Conservation (phyloP, 2,797 vertebrate species). For the Pagetopsis macropterus region DNA sequence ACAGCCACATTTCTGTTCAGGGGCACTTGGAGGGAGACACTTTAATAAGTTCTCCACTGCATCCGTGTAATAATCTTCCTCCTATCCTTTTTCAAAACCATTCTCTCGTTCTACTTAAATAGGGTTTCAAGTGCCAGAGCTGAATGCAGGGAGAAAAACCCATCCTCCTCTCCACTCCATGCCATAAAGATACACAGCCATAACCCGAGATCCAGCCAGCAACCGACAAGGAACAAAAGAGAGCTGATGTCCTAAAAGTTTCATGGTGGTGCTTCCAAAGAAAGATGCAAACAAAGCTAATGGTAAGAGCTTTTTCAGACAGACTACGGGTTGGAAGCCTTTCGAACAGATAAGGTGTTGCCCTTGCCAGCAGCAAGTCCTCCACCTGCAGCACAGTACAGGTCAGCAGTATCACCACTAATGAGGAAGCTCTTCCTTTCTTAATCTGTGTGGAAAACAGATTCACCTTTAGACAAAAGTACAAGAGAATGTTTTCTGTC, state of each 20-base stretch:
- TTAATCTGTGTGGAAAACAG: not conserved
- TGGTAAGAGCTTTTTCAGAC: slow-evolving; percentile 1
- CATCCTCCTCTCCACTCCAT: not conserved
- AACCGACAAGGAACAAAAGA: slow-evolving; percentile 21
- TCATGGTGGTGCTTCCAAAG: slow-evolving; percentile 10
- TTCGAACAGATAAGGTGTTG: slow-evolving; percentile 27
- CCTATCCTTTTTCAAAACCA: slow-evolving; percentile 44
- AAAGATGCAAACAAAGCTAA: slow-evolving; percentile 35
- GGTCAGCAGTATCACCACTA: slow-evolving; percentile 27
- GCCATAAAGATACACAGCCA: slow-evolving; percentile 7
- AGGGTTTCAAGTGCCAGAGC: slow-evolving; percentile 32
- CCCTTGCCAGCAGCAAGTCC: slow-evolving; percentile 20
- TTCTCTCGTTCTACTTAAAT: slow-evolving; percentile 36
- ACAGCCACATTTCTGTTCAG: slow-evolving; percentile 27
- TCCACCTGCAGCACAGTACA: slow-evolving; percentile 1
- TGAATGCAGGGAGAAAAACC: slow-evolving; percentile 26
- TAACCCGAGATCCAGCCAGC: slow-evolving; percentile 26
- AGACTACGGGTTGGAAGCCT: slow-evolving; percentile 11
- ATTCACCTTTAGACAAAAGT: slow-evolving; percentile 5
- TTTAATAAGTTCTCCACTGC: slow-evolving; percentile 34
- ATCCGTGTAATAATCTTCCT: slow-evolving; percentile 57
- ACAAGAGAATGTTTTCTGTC: not conserved
- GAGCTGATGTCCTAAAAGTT: slow-evolving; percentile 25
- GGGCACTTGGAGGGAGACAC: slow-evolving; percentile 36
- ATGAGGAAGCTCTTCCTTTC: slow-evolving; percentile 20